Percentiles rank a stretch among this genome's conserved stretches.
phyloP scores from a whole-genome alignment of 2,888 invertebrate genomes.

The Caenorhabditis angaria region DNA sequence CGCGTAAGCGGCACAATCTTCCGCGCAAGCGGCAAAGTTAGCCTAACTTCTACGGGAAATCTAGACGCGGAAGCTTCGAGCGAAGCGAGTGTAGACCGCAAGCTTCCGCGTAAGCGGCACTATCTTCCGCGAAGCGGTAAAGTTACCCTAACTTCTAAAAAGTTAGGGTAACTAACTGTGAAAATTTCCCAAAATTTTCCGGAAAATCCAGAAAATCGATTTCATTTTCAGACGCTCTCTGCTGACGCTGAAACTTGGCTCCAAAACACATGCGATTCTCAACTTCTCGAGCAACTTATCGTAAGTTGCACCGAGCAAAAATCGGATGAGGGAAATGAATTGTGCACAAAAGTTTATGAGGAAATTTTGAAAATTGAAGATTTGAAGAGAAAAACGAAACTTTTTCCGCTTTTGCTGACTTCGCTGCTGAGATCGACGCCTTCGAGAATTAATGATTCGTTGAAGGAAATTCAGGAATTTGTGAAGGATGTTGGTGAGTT shows the following conservation, averaged over 20 bases:
- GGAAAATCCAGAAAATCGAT: neutral
- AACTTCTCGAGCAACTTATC: slow-evolving; percentile 32
- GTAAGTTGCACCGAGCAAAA: slow-evolving; percentile 29
- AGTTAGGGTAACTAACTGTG: no score
- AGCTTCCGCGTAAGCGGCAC: no score
- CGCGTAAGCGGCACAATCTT: no score
- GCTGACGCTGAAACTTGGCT: slow-evolving; percentile 23
- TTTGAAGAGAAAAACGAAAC: slow-evolving; percentile 12
- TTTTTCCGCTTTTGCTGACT: slow-evolving; percentile 37
- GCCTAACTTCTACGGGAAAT: no score
- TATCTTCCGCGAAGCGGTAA: no score
- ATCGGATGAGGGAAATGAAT: slow-evolving; percentile 4
- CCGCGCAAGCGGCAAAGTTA: no score
- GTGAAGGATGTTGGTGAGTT: slow-evolving; percentile 26
- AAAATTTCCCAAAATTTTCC: no score
- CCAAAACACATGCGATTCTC: slow-evolving; percentile 17
- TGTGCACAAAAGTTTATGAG: slow-evolving; percentile 20
- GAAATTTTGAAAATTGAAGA: slow-evolving; percentile 14
- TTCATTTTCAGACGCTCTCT: slow-evolving; percentile 12
- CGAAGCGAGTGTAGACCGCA: no score
- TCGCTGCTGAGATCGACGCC: slow-evolving; percentile 39
- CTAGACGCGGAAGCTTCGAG: no score
- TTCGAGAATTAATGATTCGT: slow-evolving; percentile 31
- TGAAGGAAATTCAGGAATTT: slow-evolving; percentile 44
- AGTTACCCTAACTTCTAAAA: no score